Evolutionary conservation across 2,113 vertebrate genomes (phyloP), one percentile per base, ranked within the genome.

Genomic region (Rhodinocichla rosea): DNA sequence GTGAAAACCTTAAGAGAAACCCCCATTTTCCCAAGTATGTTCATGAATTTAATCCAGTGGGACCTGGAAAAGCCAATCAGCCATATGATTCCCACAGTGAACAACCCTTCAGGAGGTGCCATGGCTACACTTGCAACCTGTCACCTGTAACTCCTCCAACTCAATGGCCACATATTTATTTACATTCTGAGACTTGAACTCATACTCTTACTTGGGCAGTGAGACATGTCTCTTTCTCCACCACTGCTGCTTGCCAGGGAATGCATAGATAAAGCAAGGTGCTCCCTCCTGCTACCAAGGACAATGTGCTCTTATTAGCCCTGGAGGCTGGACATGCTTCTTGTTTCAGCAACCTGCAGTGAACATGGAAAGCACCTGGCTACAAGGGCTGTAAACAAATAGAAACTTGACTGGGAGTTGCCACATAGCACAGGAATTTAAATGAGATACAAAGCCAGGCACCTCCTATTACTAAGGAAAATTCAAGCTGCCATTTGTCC

Each of bases 331-430:
- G 94, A 88, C 79, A 27, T 7, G 22, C 40, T 89, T 87, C 65
- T 92, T 35, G 27, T 90, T 91, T 82, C 68, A 80, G 82, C 67
- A 92, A 2, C 49, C 42, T 40, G 52, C n/a, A 94, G 68, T 30
- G 85, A 94, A 92, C 87, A 71, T 90, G 90, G 90, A 95, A 96
- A 95, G 95, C 85, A 94, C 94, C 94, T 92, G 93, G 90, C 92
- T 94, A 77, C 88, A 59, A 81, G 32, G 71, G 64, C 10, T 91
- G 68, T 84, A 95, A 96, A 95, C 91, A 97, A 94, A 97, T 5
- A 93, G 73, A 85, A 67, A 68, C 80, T 67, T 92, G 68, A 63
- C 37, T 83, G 90, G 95, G 85, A 96, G 90, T 84, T 92, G 92
- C 75, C 76, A 70, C 82, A 88, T 56, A 67, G 28, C 44, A 23